These are phyloP conservation scores for Muntiacus reevesi DNA, from an alignment of 2,113 vertebrate genomes.

Conservation along the genomic window DNA sequence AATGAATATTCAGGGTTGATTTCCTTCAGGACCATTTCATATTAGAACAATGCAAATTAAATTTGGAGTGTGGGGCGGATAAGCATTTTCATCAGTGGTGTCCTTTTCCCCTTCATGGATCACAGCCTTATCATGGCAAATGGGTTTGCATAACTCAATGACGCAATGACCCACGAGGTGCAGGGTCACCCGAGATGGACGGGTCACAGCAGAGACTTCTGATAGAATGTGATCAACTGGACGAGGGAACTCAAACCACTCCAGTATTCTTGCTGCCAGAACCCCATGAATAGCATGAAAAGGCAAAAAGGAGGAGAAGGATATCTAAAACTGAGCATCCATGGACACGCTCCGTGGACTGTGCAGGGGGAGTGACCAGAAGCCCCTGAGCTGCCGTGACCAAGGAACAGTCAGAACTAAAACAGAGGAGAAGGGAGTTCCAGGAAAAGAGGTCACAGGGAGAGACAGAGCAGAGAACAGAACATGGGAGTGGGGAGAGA, in stretches of 20 bases:
- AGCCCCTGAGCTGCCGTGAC: rapidly evolving
- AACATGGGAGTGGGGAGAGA: rapidly evolving
- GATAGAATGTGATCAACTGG: neutral
- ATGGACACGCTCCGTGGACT: rapidly evolving
- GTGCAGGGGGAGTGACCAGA: rapidly evolving
- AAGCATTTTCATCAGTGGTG: rapidly evolving
- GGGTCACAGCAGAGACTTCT: neutral
- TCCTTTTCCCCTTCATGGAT: neutral
- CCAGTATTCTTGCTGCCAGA: neutral
- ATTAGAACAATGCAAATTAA: neutral
- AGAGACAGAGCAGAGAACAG: neutral
- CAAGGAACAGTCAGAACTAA: rapidly evolving
- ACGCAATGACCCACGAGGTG: rapidly evolving
- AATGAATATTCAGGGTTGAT: neutral
- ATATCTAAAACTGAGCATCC: neutral
- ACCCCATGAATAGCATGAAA: neutral
- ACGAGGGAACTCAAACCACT: rapidly evolving
- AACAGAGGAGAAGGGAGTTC: neutral
- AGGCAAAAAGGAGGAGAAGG: neutral
- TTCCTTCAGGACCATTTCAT: neutral
- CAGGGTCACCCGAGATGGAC: too few species aligned
- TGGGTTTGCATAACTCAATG: neutral
- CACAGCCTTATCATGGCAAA: neutral
- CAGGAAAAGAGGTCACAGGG: neutral
- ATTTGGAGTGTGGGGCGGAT: neutral